Evolutionary conservation across 1,140 invertebrate species (phyloP), one percentile per base, ranked within the genome.

Genomic region (Sitophilus oryzae): DNA sequence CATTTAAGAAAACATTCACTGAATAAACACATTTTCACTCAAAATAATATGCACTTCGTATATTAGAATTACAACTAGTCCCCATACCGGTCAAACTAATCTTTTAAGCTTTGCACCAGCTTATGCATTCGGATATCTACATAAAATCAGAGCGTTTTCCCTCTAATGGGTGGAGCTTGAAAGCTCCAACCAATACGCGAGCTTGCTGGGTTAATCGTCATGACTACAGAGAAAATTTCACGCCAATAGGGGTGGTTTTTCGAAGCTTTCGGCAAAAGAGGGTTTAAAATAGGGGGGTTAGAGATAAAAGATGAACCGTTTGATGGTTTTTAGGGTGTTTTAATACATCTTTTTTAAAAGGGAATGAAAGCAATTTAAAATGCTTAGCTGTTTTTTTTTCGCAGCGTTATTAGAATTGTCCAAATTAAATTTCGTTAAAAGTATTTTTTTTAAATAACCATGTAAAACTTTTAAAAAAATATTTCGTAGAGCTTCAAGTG

Each of bases 91-190:
- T n/a, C n/a, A n/a, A n/a, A n/a, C n/a, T n/a, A n/a, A n/a, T n/a
- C n/a, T n/a, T n/a, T n/a, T 5, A 30, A 30, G 44, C 16, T 10
- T 15, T 34, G 9, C 10, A 15, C n/a, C 18, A 34, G 18, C 23
- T 16, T 22, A 46, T 25, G 14, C 44, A 11, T 16, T 25, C 30
- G 22, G 6, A 47, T 38, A 42, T 22, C 52, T 51, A 45, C 23
- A 42, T 30, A 57, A 51, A 53, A 30, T 44, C 37, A 41, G 44
- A 52, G 42, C 48, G 30, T 16, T 50, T 50, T 45, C 18, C 37
- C 45, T 36, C 36, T 22, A 15, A 21, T 9, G 40, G 56, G 56
- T 16, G 56, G 43, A 25, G 56, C 45, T 30, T 10, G 21, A 37
- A 48, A 49, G 35, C 43, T 49, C 44, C 14, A 20, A 19, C 56